phyloP scores from a whole-genome alignment of 2,888 invertebrate species.

The Ceriagrion tenellum region DNA sequence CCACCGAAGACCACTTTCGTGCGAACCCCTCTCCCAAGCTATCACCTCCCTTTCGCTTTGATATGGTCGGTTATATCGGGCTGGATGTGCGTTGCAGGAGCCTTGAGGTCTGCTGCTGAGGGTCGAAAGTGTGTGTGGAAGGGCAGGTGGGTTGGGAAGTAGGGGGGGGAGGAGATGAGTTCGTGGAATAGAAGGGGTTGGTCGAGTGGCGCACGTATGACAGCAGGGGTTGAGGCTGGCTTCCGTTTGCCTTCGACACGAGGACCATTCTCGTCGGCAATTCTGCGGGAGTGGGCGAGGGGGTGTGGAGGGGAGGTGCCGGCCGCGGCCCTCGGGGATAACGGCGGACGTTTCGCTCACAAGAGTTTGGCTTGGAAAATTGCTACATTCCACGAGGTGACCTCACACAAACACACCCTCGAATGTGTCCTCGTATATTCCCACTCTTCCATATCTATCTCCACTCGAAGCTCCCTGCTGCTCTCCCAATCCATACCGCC shows the following conservation, averaged over 20 bases:
- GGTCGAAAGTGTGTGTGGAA: neutral
- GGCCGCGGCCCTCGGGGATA: neutral
- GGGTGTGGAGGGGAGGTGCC: neutral
- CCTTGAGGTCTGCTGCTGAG: no score
- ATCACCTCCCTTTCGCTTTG: neutral
- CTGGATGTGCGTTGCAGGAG: neutral
- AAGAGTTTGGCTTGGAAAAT: constrained; percentile 54
- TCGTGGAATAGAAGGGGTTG: no score
- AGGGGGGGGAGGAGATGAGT: neutral
- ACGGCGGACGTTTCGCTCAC: constrained; percentile 42
- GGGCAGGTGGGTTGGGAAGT: neutral
- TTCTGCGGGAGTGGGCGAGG: neutral
- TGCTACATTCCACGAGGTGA: constrained; percentile 52
- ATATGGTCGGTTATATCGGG: constrained; percentile 16
- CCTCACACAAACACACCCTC: neutral
- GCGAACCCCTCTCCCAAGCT: no score
- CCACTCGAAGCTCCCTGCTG: neutral
- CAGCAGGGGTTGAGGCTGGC: neutral
- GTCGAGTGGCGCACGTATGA: neutral
- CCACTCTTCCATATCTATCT: neutral
- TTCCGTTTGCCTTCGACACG: neutral
- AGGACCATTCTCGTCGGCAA: neutral
- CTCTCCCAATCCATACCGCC: no score
- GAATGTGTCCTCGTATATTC: neutral
- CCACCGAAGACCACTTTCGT: no score